Base-by-base conservation (phyloP, 2,797 vertebrate genomes). In the Erethizon dorsatum region DNA sequence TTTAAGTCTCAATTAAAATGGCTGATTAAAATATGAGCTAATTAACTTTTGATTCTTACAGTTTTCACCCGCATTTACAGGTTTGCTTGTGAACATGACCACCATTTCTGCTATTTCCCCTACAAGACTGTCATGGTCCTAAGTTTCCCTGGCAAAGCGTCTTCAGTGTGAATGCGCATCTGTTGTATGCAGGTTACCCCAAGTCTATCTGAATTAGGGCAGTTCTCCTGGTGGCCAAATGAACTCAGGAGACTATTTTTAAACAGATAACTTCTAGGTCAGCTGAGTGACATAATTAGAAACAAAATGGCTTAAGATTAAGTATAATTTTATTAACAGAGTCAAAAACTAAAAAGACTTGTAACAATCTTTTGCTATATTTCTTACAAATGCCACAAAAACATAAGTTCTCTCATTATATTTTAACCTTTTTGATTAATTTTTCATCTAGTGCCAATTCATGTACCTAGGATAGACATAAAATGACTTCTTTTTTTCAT, bases 241-340 rank as follows among this genome's bases (percentile, higher is more conserved):
- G 78, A 91, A 92, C 96, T 96, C 88, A 87, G 85, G 93, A 96
- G 96, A 93, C 56, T n/a, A 59, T 94, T 90, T 90, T 93, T 80
- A 96, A 93, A 91, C 28, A 88, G 69, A 14, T 11, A 91, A 75
- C 15, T 85, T 97, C 86, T 86, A 97, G 93, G 95, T 83, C 52
- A 95, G 52, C 33, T 57, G 0, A 65, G 41, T 93, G 82, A 92
- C 84, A 96, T 52, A 86, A 90, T 97, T 93, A 96, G 94, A 82
- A 90, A 89, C 14, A 54, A 96, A 91, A 94, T 11, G 73, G 67
- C 69, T 83, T 78, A 75, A 80, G 52, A 87, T 50, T 73, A 89
- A 94, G 31, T 83, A 67, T 57, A 52, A 88, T 82, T 96, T 77
- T 93, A 96, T 93, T 77, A 92, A 61, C 61, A 59, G 82, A 91